phyloP scores from a whole-genome alignment of 2,888 invertebrate genomes.

The Stenodema calcarata region DNA sequence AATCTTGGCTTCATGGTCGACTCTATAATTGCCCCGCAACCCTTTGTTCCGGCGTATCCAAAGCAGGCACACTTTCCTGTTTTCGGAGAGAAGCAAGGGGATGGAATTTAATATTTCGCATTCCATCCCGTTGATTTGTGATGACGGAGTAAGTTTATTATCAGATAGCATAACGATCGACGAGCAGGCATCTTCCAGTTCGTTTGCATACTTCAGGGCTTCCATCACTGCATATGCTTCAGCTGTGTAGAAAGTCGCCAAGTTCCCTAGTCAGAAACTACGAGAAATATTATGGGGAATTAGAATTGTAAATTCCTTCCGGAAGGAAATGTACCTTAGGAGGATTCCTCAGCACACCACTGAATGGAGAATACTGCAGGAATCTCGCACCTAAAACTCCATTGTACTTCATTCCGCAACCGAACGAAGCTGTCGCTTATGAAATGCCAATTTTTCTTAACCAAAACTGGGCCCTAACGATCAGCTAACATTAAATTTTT shows the following conservation, averaged over 20 bases:
- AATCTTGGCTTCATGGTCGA: neutral
- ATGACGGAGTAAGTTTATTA: neutral
- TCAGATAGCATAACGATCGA: neutral
- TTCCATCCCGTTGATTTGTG: no score
- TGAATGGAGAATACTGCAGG: no score
- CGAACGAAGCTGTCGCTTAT: no score
- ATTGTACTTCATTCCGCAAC: no score
- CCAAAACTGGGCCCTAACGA: no score
- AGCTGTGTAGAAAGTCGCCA: neutral
- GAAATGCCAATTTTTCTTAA: no score
- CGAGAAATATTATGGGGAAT: neutral
- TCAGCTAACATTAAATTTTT: no score
- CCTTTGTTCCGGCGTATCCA: neutral
- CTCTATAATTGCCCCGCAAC: neutral
- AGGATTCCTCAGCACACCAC: no score
- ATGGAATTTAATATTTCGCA: neutral
- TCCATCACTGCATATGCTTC: neutral
- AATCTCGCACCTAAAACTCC: no score
- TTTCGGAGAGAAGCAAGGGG: neutral
- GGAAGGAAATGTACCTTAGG: no score
- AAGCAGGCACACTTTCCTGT: neutral
- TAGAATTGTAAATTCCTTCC: no score
- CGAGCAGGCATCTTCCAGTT: neutral
- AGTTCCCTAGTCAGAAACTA: neutral
- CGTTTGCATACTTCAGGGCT: neutral